These are phyloP conservation scores for Troglohyphantes excavatus DNA, from an alignment of 2,888 invertebrate genomes.

Conservation along the genomic window DNA sequence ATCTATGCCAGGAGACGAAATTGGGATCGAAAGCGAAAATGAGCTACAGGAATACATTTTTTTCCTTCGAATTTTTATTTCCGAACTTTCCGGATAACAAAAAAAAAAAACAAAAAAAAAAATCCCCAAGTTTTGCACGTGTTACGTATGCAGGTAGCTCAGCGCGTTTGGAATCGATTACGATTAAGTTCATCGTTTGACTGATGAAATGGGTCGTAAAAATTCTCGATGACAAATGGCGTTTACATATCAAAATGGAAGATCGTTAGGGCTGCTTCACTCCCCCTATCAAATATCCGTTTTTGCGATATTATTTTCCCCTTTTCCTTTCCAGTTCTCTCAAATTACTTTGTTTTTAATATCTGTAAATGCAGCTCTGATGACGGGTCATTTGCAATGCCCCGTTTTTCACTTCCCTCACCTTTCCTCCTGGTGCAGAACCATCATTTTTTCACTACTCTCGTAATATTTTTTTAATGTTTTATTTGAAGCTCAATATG, in stretches of 20 bases:
- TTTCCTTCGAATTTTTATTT: neutral
- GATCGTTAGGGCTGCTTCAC: conserved; percentile 70
- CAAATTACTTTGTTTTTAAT: conserved; percentile 78
- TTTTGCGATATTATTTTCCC: conserved; percentile 75
- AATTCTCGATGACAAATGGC: conserved; percentile 75
- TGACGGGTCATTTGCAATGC: conserved; percentile 65
- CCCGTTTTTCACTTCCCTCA: conserved; percentile 28
- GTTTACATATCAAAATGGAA: conserved; percentile 77
- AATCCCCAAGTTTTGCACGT: conserved; percentile 45
- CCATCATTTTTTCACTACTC: conserved; percentile 8
- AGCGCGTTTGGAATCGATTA: conserved; percentile 68
- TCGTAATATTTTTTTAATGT: conserved; percentile 9
- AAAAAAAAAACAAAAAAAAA: conserved; percentile 38
- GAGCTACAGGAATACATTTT: conserved; percentile 59
- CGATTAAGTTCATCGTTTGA: conserved; percentile 76
- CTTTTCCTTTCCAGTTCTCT: conserved; percentile 62
- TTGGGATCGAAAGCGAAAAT: conserved; percentile 74
- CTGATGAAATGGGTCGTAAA: conserved; percentile 77
- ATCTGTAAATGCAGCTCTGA: conserved; percentile 75
- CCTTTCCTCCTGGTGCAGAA: neutral
- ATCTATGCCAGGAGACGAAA: conserved; percentile 46
- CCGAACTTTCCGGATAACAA: neutral
- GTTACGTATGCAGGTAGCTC: conserved; percentile 29
- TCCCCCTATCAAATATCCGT: conserved; percentile 77
- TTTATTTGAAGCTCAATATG: conserved; percentile 71